These are phyloP conservation scores for Bovichtus diacanthus DNA, from an alignment of 2,797 vertebrate genomes.

Conservation along the genomic window DNA sequence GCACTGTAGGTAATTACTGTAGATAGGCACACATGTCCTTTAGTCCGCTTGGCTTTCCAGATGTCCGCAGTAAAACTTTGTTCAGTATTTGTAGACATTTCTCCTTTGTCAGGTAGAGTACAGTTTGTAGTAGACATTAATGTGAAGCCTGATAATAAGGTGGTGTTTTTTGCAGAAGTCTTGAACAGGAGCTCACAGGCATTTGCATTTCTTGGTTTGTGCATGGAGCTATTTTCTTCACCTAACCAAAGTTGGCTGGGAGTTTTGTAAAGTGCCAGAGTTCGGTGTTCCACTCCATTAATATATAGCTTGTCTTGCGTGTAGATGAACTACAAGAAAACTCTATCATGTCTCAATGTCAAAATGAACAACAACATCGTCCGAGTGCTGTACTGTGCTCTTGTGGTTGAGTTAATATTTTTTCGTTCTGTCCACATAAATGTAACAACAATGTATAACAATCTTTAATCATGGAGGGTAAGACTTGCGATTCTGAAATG, in stretches of 20 bases:
- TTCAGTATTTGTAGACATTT: constrained; percentile 6
- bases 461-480: background rate
- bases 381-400: background rate
- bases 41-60: background rate
- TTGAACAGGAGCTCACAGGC: background rate
- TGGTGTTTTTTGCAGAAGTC: background rate
- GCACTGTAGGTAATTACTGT: constrained; percentile 24
- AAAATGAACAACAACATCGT: background rate
- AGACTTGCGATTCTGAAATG: background rate
- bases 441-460: background rate
- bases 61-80: background rate
- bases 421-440: background rate
- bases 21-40: background rate
- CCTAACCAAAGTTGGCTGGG: background rate
- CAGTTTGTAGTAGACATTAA: constrained; percentile 3
- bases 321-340: background rate
- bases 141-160: background rate
- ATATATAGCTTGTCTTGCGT: background rate
- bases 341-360: rapidly evolving
- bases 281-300: background rate
- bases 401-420: background rate
- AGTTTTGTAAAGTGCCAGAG: background rate
- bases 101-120: constrained; percentile 6
- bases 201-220: background rate
- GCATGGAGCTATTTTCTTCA: background rate